These are phyloP conservation scores for Semnopithecus entellus DNA, from an alignment of 2,113 vertebrate species.

Conservation along the genomic window DNA sequence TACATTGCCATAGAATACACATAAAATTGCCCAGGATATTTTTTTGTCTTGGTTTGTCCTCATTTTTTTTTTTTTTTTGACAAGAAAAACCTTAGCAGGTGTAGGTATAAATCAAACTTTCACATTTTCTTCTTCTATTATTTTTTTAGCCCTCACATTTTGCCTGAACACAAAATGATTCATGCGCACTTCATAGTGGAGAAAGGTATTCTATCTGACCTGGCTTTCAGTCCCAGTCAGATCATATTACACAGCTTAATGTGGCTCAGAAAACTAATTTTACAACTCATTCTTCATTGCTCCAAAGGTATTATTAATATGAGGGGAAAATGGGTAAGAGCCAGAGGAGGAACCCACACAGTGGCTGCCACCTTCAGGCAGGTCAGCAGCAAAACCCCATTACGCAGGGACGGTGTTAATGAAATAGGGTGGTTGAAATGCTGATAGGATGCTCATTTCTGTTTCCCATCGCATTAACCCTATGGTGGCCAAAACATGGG, in stretches of 20 bases:
- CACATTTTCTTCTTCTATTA: background rate
- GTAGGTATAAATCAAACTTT: background rate
- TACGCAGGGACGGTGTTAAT: background rate
- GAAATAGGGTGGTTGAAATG: background rate
- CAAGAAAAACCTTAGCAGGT: background rate
- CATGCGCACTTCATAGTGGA: background rate
- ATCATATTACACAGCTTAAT: no score
- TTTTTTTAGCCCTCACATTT: background rate
- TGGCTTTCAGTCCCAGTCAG: background rate
- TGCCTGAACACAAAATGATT: background rate
- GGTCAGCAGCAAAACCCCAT: background rate
- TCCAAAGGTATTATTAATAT: background rate
- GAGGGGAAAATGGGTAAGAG: no score
- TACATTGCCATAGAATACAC: background rate
- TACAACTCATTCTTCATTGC: background rate
- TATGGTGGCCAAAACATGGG: background rate
- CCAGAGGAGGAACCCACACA: background rate
- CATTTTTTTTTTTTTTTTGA: no score
- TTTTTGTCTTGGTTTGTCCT: background rate
- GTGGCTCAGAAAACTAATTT: background rate
- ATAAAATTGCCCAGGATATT: background rate
- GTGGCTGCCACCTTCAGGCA: background rate
- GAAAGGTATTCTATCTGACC: background rate
- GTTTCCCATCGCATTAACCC: background rate
- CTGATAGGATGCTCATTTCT: background rate